These are phyloP conservation scores for Tyrophagus putrescentiae DNA, from an alignment of 1,140 invertebrate genomes.

Conservation along the genomic window DNA sequence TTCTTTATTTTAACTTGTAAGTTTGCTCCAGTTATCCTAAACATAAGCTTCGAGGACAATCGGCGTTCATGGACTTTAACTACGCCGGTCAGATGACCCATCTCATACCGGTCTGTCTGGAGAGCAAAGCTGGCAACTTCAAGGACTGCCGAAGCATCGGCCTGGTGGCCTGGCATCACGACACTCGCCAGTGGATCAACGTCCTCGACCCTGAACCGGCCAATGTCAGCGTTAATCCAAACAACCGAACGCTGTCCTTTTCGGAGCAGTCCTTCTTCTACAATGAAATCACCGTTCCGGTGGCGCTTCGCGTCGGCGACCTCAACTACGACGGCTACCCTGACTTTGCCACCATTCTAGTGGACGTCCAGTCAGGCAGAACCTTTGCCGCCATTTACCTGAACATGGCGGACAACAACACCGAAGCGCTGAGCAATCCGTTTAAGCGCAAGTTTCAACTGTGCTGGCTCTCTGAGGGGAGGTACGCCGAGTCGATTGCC, in stretches of 20 bases:
- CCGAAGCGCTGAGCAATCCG: background rate
- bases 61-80: constrained; percentile 60
- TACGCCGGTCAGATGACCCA: constrained; percentile 59
- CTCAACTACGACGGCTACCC: constrained; percentile 92
- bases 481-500: constrained; percentile 44
- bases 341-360: constrained; percentile 50
- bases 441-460: constrained; percentile 16
- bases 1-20: no score
- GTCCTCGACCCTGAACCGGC: background rate
- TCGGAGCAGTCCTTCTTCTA: background rate
- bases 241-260: constrained; percentile 9
- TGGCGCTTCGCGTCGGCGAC: constrained; percentile 71
- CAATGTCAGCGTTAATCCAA: no score
- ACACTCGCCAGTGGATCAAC: background rate
- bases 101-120: constrained; percentile 62
- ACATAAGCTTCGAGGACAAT: constrained; percentile 47
- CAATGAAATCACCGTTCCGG: constrained; percentile 28
- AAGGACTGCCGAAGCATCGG: constrained; percentile 34
- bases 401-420: background rate
- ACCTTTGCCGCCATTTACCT: constrained; percentile 16
- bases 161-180: background rate
- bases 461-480: constrained; percentile 40
- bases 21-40: background rate
- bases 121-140: constrained; percentile 34
- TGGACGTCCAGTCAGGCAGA: background rate